Evolutionary conservation across 2,113 vertebrate genomes (phyloP).

Genomic region (Rallus limicola): DNA sequence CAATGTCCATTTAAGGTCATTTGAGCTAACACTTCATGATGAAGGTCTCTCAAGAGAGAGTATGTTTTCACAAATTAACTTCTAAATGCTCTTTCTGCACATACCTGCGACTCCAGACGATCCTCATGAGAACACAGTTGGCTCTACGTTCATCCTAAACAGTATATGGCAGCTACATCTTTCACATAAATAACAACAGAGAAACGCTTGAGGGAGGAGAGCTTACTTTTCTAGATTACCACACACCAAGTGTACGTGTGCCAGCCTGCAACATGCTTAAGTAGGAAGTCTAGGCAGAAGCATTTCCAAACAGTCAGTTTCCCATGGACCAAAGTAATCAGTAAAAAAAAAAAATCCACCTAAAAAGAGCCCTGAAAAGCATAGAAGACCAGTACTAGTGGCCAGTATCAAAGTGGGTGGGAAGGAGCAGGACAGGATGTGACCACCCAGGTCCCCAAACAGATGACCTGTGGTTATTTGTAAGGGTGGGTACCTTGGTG

Average conservation of each 20-base stretch:
- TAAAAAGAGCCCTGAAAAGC: not conserved
- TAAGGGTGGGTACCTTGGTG: not conserved
- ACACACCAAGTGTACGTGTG: conserved; percentile 25
- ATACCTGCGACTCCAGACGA: not conserved
- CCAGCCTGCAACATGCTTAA: conserved; percentile 53
- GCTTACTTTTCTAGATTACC: conserved; percentile 49
- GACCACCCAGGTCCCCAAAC: not conserved
- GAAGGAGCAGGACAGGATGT: not conserved
- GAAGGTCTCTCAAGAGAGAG: not conserved
- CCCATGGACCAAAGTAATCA: conserved; percentile 49
- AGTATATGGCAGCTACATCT: not conserved
- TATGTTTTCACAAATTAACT: not conserved
- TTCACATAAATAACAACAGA: not conserved
- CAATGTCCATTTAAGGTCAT: not conserved
- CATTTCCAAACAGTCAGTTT: conserved; percentile 59
- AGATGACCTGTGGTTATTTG: not conserved
- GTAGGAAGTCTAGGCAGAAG: conserved; percentile 63
- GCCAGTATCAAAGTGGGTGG: not conserved
- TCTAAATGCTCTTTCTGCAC: not conserved
- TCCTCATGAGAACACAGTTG: not conserved
- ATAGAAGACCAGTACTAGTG: not conserved
- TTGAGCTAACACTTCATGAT: not conserved
- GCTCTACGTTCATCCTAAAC: not conserved
- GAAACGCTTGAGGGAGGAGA: not conserved
- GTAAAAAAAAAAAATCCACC: not conserved